phyloP scores from a whole-genome alignment of 2,797 vertebrate genomes.

The Sebastes diploproa region DNA sequence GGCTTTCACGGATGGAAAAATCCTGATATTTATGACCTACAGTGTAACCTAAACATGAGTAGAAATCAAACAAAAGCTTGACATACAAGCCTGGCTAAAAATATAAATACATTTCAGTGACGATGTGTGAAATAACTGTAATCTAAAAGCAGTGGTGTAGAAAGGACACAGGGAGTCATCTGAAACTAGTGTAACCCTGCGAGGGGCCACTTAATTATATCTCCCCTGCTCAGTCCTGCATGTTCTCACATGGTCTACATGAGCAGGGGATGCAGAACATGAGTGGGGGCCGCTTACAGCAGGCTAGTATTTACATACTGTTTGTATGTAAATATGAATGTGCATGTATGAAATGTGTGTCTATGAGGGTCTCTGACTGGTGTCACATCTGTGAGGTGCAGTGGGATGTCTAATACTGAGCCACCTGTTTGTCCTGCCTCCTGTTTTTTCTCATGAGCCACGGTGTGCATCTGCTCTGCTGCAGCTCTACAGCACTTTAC shows the following conservation, averaged over 20 bases:
- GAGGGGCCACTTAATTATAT: constrained; percentile 61
- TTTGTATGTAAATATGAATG: background rate
- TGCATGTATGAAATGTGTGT: background rate
- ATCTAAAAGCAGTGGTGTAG: constrained; percentile 57
- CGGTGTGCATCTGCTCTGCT: constrained; percentile 53
- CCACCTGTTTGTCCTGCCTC: constrained; percentile 59
- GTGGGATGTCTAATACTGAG: background rate
- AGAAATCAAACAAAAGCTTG: constrained; percentile 53
- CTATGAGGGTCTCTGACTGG: background rate
- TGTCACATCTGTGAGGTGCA: background rate
- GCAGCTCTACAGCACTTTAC: constrained; percentile 58
- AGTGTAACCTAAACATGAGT: constrained; percentile 43
- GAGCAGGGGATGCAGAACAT: background rate
- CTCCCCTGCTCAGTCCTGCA: constrained; percentile 29
- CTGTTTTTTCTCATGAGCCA: constrained; percentile 22
- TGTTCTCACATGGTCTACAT: constrained; percentile 58
- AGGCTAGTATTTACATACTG: constrained; percentile 12
- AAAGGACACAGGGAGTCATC: constrained; percentile 61
- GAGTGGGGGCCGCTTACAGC: background rate
- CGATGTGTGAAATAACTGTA: constrained; percentile 52
- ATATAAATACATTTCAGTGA: constrained; percentile 51
- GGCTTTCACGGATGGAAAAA: constrained; percentile 2
- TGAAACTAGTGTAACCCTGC: constrained; percentile 53
- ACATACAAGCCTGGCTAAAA: constrained; percentile 48
- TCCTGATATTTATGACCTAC: constrained; percentile 11